Evolutionary conservation across 2,113 vertebrate species (phyloP).

Genomic region (Myotis davidii): DNA sequence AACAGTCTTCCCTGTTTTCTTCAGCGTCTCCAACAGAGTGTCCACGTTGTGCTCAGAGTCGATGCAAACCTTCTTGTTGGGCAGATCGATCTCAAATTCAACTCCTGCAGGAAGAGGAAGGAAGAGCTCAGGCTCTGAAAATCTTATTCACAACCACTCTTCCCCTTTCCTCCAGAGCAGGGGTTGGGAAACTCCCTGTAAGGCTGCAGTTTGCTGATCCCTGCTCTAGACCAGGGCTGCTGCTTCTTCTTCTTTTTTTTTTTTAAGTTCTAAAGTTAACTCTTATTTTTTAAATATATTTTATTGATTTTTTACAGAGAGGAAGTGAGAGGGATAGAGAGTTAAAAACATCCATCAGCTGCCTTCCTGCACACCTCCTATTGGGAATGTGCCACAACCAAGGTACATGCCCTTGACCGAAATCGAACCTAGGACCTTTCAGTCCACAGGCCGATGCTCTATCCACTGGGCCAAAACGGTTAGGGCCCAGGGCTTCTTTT

Average conservation of each 20-base stretch:
- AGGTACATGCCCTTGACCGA: no score
- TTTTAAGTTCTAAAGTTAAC: no score
- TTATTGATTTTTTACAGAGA: no score
- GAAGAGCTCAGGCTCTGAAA: neutral
- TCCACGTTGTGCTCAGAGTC: conserved; percentile 90
- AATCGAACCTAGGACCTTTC: no score
- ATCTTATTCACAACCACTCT: neutral
- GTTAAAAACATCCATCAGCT: no score
- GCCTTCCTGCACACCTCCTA: no score
- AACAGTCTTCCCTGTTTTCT: conserved; percentile 93
- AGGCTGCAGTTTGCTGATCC: neutral
- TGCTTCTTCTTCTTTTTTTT: neutral
- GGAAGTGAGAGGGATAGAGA: no score
- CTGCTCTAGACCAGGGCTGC: neutral
- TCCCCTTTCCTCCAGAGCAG: neutral
- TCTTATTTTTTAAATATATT: no score
- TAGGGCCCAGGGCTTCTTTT: neutral
- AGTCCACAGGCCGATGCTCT: no score
- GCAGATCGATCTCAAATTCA: conserved; percentile 94
- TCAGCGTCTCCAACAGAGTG: conserved; percentile 90
- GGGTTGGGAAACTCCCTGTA: neutral
- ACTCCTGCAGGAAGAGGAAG: conserved; percentile 85
- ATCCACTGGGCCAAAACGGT: no score
- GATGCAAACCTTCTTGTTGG: conserved; percentile 94
- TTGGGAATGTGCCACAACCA: no score